These are phyloP conservation scores for Tetheella fluctuosa DNA, from an alignment of 2,888 invertebrate species.

Conservation along the genomic window DNA sequence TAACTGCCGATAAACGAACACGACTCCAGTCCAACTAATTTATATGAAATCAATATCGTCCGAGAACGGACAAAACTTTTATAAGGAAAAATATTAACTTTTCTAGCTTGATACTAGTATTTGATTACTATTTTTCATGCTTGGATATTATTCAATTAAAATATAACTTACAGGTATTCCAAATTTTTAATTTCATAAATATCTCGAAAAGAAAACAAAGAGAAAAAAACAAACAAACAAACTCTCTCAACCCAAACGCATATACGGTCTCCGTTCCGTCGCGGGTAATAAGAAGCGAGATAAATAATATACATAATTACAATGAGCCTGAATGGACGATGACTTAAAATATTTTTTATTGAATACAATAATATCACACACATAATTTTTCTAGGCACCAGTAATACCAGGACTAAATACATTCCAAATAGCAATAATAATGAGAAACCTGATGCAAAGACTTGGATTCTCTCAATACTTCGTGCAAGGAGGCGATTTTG, in stretches of 20 bases:
- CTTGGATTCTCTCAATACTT: constrained; percentile 87
- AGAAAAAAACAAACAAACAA: too few relatives aligned
- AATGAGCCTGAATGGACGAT: background rate
- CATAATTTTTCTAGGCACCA: constrained; percentile 64
- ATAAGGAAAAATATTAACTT: background rate
- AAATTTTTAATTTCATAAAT: too few relatives aligned
- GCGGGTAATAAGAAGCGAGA: too few relatives aligned
- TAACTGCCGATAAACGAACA: constrained; percentile 3
- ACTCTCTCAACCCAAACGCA: too few relatives aligned
- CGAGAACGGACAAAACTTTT: constrained; percentile 4
- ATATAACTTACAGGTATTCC: too few relatives aligned
- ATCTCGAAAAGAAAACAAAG: too few relatives aligned
- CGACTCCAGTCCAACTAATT: constrained; percentile 5
- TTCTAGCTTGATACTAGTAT: background rate
- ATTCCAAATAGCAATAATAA: constrained; percentile 83
- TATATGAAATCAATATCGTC: background rate
- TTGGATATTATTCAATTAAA: too few relatives aligned
- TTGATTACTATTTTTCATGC: background rate
- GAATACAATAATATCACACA: background rate
- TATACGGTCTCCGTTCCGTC: too few relatives aligned
- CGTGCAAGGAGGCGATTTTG: constrained; percentile 91
- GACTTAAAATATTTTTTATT: too few relatives aligned
- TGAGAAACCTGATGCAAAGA: constrained; percentile 88
- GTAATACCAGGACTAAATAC: constrained; percentile 84
- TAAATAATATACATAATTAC: background rate